Evolutionary conservation across 2,888 invertebrate genomes (phyloP), one percentile per base, ranked within the genome.

Genomic region (Callyntrura sp.): DNA sequence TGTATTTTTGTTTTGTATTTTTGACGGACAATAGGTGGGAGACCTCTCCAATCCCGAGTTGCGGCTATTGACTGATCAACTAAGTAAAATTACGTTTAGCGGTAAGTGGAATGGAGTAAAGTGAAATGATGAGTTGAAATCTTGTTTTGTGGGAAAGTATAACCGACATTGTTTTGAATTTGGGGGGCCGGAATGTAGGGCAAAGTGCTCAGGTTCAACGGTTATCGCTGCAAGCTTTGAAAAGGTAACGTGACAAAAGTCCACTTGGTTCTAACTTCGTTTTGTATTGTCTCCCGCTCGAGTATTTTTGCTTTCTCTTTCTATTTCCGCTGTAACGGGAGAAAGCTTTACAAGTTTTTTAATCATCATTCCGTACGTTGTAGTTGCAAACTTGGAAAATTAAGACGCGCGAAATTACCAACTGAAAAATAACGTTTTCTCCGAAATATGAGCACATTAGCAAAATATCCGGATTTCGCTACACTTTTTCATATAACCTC

Each of bases 251-350:
- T 95, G 97, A 98, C 68, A 98, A 97, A 95, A 98, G 98, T 83
- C 98, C 98, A 25, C 96, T 99, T 94, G 98, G 98, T 94, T 98
- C 98, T 96, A 99, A 99, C 96, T 98, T 97, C n/a, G n/a, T n/a
- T n/a, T n/a, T n/a, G n/a, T n/a, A n/a, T 95, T 96, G 99, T 94
- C 99, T 99, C 89, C 97, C 98, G 78, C 98, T 98, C n/a, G n/a
- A n/a, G n/a, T n/a, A n/a, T n/a, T n/a, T n/a, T n/a, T n/a, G n/a
- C n/a, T n/a, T n/a, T n/a, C n/a, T n/a, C n/a, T n/a, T n/a, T n/a
- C n/a, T n/a, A n/a, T n/a, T n/a, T n/a, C n/a, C n/a, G n/a, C n/a
- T n/a, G n/a, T n/a, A n/a, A n/a, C n/a, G n/a, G n/a, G n/a, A n/a
- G n/a, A n/a, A n/a, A n/a, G n/a, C n/a, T n/a, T n/a, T n/a, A n/a